These are phyloP conservation scores for Picathartes gymnocephalus DNA, from an alignment of 2,113 vertebrate species.

Conservation along the genomic window DNA sequence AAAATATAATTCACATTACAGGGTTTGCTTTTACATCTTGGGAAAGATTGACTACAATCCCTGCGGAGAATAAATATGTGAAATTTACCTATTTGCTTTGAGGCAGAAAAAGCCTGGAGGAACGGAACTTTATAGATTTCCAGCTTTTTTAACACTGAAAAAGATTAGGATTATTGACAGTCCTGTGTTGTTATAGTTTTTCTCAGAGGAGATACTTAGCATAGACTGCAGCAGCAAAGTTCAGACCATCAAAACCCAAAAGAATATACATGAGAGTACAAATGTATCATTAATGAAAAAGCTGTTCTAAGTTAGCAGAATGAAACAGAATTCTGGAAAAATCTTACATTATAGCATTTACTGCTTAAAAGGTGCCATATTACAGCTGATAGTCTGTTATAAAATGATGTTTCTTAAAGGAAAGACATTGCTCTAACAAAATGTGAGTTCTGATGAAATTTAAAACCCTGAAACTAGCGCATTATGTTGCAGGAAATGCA, in stretches of 20 bases:
- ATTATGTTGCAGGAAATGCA: slow-evolving; percentile 28
- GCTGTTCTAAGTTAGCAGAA: background rate
- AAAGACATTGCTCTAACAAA: background rate
- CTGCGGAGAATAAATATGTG: fast-evolving
- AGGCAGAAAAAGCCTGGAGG: background rate
- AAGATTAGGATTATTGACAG: slow-evolving; percentile 19
- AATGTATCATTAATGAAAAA: background rate
- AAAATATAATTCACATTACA: background rate
- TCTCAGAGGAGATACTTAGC: background rate
- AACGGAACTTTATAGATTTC: background rate
- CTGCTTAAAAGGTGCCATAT: background rate
- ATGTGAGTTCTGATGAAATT: background rate
- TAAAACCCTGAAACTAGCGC: background rate
- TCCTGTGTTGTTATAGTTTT: background rate
- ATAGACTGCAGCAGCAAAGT: background rate
- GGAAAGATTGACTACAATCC: background rate
- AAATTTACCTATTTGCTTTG: background rate
- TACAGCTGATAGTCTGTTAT: background rate
- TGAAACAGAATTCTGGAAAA: background rate
- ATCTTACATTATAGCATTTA: background rate
- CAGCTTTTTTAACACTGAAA: background rate
- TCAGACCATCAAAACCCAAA: background rate
- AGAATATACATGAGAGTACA: background rate
- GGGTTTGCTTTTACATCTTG: background rate
- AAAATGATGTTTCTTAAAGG: background rate